Evolutionary conservation across 1,140 invertebrate species (phyloP).

Genomic region (Papilio polytes): DNA sequence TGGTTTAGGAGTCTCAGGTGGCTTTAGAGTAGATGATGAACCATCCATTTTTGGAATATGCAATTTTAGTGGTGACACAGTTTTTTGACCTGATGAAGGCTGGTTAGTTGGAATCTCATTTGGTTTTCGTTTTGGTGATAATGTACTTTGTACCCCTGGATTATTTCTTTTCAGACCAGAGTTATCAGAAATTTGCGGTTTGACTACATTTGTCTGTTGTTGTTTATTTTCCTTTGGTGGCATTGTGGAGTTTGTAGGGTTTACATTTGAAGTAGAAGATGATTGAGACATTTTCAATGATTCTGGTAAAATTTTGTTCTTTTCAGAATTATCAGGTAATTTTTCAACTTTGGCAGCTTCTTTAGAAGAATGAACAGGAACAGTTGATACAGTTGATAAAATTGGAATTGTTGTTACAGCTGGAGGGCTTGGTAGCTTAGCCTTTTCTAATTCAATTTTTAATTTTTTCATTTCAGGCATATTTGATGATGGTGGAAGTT

Average conservation of each 20-base stretch:
- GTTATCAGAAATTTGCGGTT: slow-evolving; percentile 54
- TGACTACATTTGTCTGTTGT: slow-evolving; percentile 43
- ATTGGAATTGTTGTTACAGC: slow-evolving; percentile 41
- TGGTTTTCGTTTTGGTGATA: slow-evolving; percentile 69
- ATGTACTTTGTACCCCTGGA: slow-evolving; percentile 52
- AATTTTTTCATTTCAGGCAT: slow-evolving; percentile 74
- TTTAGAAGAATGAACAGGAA: slow-evolving; percentile 42
- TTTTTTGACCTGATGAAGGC: slow-evolving; percentile 58
- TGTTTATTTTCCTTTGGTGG: slow-evolving; percentile 62
- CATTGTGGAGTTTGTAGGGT: slow-evolving; percentile 36
- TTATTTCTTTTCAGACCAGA: slow-evolving; percentile 60
- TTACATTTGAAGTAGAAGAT: slow-evolving; percentile 41
- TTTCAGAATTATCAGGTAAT: slow-evolving; percentile 40
- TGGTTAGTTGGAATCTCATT: slow-evolving; percentile 48
- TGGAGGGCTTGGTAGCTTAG: slow-evolving; percentile 57
- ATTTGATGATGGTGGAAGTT: slow-evolving; percentile 55
- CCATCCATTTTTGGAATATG: slow-evolving; percentile 70
- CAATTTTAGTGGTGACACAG: slow-evolving; percentile 72
- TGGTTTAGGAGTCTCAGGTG: slow-evolving; percentile 59
- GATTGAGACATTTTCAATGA: slow-evolving; percentile 43
- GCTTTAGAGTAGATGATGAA: slow-evolving; percentile 48
- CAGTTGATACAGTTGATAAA: slow-evolving; percentile 41
- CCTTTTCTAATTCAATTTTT: slow-evolving; percentile 75
- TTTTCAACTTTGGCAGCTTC: slow-evolving; percentile 47
- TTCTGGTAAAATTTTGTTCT: slow-evolving; percentile 47